A percentile compares a stretch with the other conserved stretches of the same genome.
Evolutionary conservation across 1,140 invertebrate genomes (phyloP).

Genomic region (Adelges cooleyi): DNA sequence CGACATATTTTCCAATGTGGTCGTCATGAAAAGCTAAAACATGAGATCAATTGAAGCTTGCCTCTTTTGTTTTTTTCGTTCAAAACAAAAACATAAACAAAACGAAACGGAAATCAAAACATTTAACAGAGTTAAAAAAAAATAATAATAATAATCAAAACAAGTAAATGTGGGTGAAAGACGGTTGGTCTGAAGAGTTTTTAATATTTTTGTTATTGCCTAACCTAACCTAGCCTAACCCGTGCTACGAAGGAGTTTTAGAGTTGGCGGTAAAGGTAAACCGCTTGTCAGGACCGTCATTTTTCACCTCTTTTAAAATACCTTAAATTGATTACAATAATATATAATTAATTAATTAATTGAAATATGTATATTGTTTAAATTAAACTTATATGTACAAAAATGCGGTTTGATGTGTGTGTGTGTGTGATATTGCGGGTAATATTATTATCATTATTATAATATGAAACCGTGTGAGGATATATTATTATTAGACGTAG

Average conservation of each 20-base stretch:
- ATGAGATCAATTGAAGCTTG: constrained; percentile 27
- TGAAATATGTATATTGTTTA: not conserved
- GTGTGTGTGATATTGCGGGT: not conserved
- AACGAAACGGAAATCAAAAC: not conserved
- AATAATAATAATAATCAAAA: not conserved
- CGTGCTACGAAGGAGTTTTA: too few relatives aligned
- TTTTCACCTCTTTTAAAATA: constrained; percentile 4
- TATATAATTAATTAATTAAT: not conserved
- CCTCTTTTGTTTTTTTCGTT: constrained; percentile 23
- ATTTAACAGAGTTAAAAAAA: constrained; percentile 18
- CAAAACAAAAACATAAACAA: constrained; percentile 23
- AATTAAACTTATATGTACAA: not conserved
- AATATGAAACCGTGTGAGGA: not conserved
- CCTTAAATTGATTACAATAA: constrained; percentile 6
- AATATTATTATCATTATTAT: too few relatives aligned
- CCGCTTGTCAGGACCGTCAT: constrained; percentile 11
- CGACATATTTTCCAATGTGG: constrained; percentile 24
- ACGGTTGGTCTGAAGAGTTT: not conserved
- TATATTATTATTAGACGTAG: too few relatives aligned
- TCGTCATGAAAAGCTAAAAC: constrained; percentile 26
- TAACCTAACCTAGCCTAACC: too few relatives aligned
- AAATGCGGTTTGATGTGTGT: not conserved
- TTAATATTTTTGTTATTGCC: too few relatives aligned
- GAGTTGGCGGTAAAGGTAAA: too few relatives aligned
- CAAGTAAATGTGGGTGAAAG: not conserved